Conservation (phyloP, 2,797 vertebrate genomes). For the Lateolabrax maculatus region DNA sequence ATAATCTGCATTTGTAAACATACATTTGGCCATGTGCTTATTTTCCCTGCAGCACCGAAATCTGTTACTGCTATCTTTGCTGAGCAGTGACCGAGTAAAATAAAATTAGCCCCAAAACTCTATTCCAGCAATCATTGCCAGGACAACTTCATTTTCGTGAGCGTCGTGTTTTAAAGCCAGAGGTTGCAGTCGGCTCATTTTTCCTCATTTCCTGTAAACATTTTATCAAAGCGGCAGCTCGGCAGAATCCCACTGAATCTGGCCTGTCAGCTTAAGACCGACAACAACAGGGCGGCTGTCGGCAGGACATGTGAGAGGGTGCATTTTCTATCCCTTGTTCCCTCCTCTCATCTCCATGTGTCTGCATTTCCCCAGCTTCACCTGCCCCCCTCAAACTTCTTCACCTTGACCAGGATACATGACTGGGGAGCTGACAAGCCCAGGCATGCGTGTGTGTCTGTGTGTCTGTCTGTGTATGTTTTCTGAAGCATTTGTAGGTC, state of each 20-base stretch:
- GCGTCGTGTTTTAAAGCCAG: constrained; percentile 45
- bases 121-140: constrained; percentile 25
- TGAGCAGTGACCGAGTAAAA: constrained; percentile 25
- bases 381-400: constrained; percentile 40
- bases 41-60: constrained; percentile 33
- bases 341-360: constrained; percentile 74
- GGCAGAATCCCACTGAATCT: constrained; percentile 60
- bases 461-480: constrained; percentile 35
- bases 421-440: constrained; percentile 69
- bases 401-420: constrained; percentile 76
- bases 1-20: constrained; percentile 57
- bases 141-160: constrained; percentile 56
- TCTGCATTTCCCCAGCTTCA: constrained; percentile 60
- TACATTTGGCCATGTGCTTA: constrained; percentile 7
- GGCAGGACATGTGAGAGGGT: constrained; percentile 52
- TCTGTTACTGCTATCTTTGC: constrained; percentile 5
- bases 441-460: constrained; percentile 29
- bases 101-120: constrained; percentile 27
- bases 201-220: constrained; percentile 62
- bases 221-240: constrained; percentile 66
- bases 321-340: constrained; percentile 50
- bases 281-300: constrained; percentile 69
- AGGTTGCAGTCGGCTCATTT: constrained; percentile 52
- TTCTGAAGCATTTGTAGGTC: constrained; percentile 72
- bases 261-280: constrained; percentile 67